Conservation (phyloP, 2,888 invertebrate genomes). For the Amphiduros pacificus region DNA sequence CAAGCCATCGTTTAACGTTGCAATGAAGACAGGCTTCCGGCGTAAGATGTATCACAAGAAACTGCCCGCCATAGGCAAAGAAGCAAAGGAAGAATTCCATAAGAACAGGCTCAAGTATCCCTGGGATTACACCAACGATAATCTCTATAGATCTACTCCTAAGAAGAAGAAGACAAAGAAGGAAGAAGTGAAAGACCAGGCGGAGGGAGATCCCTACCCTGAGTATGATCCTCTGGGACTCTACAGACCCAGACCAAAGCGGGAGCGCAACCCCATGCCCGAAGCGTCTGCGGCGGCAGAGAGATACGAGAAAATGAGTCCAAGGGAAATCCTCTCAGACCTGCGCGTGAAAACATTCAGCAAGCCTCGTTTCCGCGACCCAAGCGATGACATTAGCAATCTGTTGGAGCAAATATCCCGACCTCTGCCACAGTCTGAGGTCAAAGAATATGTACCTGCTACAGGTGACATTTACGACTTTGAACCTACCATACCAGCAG, state of each 20-base stretch:
- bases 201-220: slow-evolving; percentile 1
- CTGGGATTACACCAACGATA: slow-evolving; percentile 15
- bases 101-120: slow-evolving; percentile 11
- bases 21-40: slow-evolving; percentile 13
- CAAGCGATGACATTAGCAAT: slow-evolving; percentile 5
- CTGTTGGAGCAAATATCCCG: slow-evolving; percentile 9
- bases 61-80: not conserved
- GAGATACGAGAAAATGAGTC: not conserved
- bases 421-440: slow-evolving; percentile 11
- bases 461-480: slow-evolving; percentile 16
- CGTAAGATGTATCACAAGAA: not conserved
- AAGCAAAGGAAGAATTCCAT: not conserved
- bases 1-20: slow-evolving; percentile 4
- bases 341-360: slow-evolving; percentile 1
- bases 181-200: not conserved
- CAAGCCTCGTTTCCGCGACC: not conserved
- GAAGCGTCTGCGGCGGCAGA: slow-evolving; percentile 2
- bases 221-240: slow-evolving; percentile 9
- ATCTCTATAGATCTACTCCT: not conserved
- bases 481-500: not conserved
- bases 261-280: not conserved
- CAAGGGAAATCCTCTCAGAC: slow-evolving; percentile 1
- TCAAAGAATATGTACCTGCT: slow-evolving; percentile 1
- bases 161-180: not conserved
- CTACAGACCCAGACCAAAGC: slow-evolving; percentile 7